phyloP scores from a whole-genome alignment of 1,140 invertebrate genomes.

The Zaprionus nigranus region DNA sequence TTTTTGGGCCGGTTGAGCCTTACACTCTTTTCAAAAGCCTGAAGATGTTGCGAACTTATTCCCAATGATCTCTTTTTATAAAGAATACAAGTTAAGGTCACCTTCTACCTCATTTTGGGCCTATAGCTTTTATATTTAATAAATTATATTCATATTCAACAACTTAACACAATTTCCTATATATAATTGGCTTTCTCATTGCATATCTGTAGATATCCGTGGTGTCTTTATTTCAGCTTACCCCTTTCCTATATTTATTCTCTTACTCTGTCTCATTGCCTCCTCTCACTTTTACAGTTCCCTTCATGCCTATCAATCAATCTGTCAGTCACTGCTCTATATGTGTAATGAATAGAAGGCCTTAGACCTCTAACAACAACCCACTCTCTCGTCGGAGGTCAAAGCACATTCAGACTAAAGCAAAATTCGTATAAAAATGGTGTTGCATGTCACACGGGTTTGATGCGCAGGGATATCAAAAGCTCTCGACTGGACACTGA shows the following conservation, averaged over 20 bases:
- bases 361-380: background rate
- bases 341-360: background rate
- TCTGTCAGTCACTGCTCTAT: slow-evolving; percentile 2
- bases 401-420: slow-evolving; percentile 22
- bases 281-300: background rate
- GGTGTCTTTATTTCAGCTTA: background rate
- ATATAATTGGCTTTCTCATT: too few relatives aligned
- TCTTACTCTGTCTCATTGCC: background rate
- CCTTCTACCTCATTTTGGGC: too few relatives aligned
- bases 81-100: too few relatives aligned
- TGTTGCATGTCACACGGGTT: slow-evolving; percentile 48
- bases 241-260: background rate
- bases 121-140: too few relatives aligned
- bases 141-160: too few relatives aligned
- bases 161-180: too few relatives aligned
- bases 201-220: too few relatives aligned
- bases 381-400: background rate
- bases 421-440: slow-evolving; percentile 6
- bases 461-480: slow-evolving; percentile 59
- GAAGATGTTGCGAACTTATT: too few relatives aligned
- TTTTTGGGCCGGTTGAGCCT: too few relatives aligned
- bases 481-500: slow-evolving; percentile 21
- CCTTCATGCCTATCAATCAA: background rate
- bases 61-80: too few relatives aligned
- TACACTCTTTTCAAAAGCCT: too few relatives aligned